Evolutionary conservation across 2,797 vertebrate genomes (phyloP).

Genomic region (Neosilurus mollespiculum): DNA sequence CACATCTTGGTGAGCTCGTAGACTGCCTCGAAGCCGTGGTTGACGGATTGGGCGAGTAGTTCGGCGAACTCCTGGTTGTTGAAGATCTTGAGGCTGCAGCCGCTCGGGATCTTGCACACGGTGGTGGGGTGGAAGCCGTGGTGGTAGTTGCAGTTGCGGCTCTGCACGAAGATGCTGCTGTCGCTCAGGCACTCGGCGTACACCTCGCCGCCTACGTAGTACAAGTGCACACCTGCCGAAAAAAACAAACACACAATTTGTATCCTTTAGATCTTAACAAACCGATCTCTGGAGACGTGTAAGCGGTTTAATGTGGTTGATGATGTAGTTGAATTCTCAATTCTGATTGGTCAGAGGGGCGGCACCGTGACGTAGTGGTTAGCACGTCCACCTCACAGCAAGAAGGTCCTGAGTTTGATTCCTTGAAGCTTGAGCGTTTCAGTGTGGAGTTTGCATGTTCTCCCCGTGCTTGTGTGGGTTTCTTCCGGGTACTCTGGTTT

Average conservation of each 20-base stretch:
- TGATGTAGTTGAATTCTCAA: not conserved
- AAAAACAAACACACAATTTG: not conserved
- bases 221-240: constrained; percentile 85
- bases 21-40: constrained; percentile 95
- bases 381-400: too few species aligned
- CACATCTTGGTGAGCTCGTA: constrained; percentile 99
- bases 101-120: constrained; percentile 95
- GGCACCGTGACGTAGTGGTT: too few species aligned
- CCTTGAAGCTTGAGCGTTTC: too few species aligned
- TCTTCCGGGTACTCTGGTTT: too few species aligned
- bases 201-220: constrained; percentile 94
- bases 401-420: too few species aligned
- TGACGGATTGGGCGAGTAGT: constrained; percentile 92
- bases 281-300: too few species aligned
- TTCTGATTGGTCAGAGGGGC: not conserved
- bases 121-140: constrained; percentile 95
- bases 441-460: too few species aligned
- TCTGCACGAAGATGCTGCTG: constrained; percentile 97
- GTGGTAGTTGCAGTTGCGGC: constrained; percentile 97
- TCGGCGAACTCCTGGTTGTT: constrained; percentile 97
- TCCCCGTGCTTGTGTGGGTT: too few species aligned
- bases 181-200: constrained; percentile 95
- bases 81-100: constrained; percentile 95
- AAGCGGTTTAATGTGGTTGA: not conserved
- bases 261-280: not conserved